A percentile compares a stretch with the other conserved stretches of the same genome.
These are phyloP conservation scores for Callinectes sapidus DNA, from an alignment of 2,888 invertebrate genomes.

Conservation along the genomic window DNA sequence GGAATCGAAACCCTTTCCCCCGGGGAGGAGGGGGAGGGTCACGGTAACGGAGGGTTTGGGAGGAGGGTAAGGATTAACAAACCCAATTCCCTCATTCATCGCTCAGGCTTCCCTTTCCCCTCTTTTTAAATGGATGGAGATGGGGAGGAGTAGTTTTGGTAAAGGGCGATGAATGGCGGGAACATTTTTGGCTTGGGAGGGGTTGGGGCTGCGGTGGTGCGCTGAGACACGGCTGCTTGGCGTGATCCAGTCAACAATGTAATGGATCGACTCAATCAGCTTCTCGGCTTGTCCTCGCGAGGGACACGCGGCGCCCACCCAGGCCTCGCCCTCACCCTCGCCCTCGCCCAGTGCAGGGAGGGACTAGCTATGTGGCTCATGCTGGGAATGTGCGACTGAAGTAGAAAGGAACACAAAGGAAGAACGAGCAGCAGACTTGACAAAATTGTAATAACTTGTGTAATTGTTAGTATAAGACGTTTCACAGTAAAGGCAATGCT, in stretches of 20 bases:
- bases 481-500: too few species aligned
- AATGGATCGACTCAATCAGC: conserved; percentile 56
- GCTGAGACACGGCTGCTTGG: conserved; percentile 32
- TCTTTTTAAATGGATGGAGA: neutral
- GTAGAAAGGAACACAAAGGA: too few species aligned
- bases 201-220: conserved; percentile 12
- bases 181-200: neutral
- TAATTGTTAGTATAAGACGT: too few species aligned
- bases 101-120: neutral
- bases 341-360: neutral
- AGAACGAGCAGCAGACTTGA: too few species aligned
- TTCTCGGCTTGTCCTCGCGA: neutral
- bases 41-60: conserved; percentile 4
- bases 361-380: neutral
- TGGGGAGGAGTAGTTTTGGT: neutral
- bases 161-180: neutral
- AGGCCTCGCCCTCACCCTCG: neutral
- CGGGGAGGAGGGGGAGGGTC: neutral
- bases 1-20: conserved; percentile 58
- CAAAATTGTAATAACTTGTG: too few species aligned
- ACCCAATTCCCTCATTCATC: conserved; percentile 14
- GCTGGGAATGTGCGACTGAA: neutral
- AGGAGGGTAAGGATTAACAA: neutral
- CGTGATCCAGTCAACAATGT: conserved; percentile 61
- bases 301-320: conserved; percentile 30